Evolutionary conservation across 1,140 invertebrate genomes (phyloP).

Genomic region (Aplysia californica): DNA sequence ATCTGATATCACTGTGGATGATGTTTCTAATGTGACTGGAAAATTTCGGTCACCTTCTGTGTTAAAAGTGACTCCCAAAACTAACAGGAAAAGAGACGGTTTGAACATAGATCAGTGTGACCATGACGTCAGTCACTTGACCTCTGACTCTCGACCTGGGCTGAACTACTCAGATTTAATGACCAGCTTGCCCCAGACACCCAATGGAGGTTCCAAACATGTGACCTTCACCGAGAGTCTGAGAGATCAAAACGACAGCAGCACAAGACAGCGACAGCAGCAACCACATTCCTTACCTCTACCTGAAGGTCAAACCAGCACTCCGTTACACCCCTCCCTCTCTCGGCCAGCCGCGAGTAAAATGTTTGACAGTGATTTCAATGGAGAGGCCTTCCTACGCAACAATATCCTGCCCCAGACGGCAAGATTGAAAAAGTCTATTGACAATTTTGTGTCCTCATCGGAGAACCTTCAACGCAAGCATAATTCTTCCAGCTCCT

Average conservation of each 20-base stretch:
- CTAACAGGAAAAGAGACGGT: too few species aligned
- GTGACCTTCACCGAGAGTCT: neutral
- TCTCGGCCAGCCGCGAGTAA: neutral
- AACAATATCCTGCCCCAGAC: conserved; percentile 9
- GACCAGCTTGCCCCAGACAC: conserved; percentile 1
- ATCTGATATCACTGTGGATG: conserved; percentile 1
- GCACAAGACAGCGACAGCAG: neutral
- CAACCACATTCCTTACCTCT: neutral
- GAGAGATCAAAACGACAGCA: neutral
- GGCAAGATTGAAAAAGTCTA: conserved; percentile 2
- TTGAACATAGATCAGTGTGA: too few species aligned
- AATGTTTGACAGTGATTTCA: conserved; percentile 9
- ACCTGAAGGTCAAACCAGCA: neutral
- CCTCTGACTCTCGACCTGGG: conserved; percentile 27
- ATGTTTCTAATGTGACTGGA: too few species aligned
- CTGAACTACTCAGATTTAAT: conserved; percentile 33
- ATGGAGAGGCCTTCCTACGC: conserved; percentile 4
- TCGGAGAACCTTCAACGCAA: neutral
- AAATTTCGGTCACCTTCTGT: too few species aligned
- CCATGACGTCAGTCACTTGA: conserved; percentile 1
- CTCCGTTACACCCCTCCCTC: too few species aligned
- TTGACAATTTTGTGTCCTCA: conserved; percentile 3
- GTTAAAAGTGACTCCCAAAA: too few species aligned
- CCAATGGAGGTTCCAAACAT: neutral
- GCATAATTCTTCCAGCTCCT: neutral